Base-by-base conservation (phyloP, 2,888 invertebrate species). In the Euzophera pinguis region DNA sequence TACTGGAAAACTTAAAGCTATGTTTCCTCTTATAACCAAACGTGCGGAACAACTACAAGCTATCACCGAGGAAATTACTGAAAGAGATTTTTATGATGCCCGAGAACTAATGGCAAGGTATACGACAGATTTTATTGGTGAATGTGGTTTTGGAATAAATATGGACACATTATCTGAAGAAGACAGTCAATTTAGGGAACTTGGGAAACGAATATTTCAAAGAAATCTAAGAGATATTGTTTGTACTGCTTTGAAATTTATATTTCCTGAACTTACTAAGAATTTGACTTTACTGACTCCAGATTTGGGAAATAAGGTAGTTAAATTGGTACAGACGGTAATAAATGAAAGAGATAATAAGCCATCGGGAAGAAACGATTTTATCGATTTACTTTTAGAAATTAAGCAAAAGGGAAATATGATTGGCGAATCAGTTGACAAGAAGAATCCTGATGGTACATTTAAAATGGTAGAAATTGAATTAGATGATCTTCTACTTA, bases 61-160 rank as follows among this genome's bases (percentile, higher is more conserved):
- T 1, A 69, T 82, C 35, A 73, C 81, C 3, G 81, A 81, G 53
- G 72, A 78, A 9, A 68, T 83, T 0, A 60, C 69, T 5, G 56
- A 73, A 5, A 68, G 61, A 47, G 80, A 82, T 38, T 73, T 62
- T 57, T 84, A 81, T 47, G 86, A 87, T 54, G 75, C 78, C 2
- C 72, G 81, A 39, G 88, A 88, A 56, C 73, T 87, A 0, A 87
- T 88, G 85, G 87, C 86, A 1, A 73, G 88, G 43, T 89, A 84
- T 38, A 87, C 87, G 0, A 87, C 85, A 3, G 88, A 88, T 57
- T 84, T 87, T 55, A 87, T 88, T 8, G 88, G 88, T 4, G 83
- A 73, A 0, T 87, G 87, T 60, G 87, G 82, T 10, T 89, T 89
- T 59, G 88, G 88, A 10, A 76, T 89, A 4, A 71, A 86, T 50